phyloP scores from a whole-genome alignment of 2,797 vertebrate genomes.

The Myiotriccus ornatus region DNA sequence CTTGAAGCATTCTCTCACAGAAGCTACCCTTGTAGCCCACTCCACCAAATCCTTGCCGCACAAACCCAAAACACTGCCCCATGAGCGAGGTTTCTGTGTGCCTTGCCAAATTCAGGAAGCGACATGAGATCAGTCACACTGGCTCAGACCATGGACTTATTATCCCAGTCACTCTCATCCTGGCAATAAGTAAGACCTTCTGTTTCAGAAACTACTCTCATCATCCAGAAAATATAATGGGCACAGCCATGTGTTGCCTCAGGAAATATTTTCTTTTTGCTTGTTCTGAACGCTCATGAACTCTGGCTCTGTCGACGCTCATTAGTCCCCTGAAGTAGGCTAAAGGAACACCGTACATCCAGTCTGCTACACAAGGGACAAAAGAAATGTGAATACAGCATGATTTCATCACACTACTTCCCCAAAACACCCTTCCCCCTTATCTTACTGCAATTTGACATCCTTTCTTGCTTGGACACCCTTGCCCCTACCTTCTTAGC shows the following conservation, averaged over 20 bases:
- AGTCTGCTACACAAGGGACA: background rate
- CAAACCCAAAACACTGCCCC: background rate
- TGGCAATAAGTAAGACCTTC: background rate
- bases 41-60: background rate
- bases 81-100: accelerated
- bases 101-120: background rate
- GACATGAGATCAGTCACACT: background rate
- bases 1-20: background rate
- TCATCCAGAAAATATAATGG: background rate
- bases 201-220: background rate
- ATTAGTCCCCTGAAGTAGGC: background rate
- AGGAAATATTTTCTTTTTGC: background rate
- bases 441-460: background rate
- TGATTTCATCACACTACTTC: background rate
- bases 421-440: background rate
- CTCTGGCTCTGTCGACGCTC: background rate
- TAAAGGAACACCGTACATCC: background rate
- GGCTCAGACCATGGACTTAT: background rate
- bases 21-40: background rate
- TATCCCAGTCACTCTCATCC: background rate
- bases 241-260: background rate
- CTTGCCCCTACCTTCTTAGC: background rate
- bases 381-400: background rate
- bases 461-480: background rate
- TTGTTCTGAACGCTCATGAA: background rate